Base-by-base conservation (phyloP, 2,888 invertebrate genomes). In the Rhingia rostrata region DNA sequence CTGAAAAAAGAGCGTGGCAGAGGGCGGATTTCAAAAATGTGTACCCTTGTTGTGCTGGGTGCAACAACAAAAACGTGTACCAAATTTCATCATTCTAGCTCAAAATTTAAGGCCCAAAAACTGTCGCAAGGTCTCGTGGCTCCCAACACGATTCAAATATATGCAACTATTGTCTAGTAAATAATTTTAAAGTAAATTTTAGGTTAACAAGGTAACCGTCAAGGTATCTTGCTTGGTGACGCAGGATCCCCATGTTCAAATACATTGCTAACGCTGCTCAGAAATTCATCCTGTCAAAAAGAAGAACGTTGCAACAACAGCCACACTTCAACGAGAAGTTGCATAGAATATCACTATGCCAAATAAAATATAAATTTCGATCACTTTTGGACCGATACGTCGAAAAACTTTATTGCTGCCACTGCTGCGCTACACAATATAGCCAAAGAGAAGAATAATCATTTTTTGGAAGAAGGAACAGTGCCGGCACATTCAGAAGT, bases 301-400 rank as follows among this genome's bases (percentile, higher is more conserved):
- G 63, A 63, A 63, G 9, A 63, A 49, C 9, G 4, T 9, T 10
- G n/a, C 9, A 64, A 41, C 6, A n/a, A n/a, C n/a, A n/a, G n/a
- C n/a, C n/a, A n/a, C n/a, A n/a, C n/a, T n/a, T n/a, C n/a, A n/a
- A n/a, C 39, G 37, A 37, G 51, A 22, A 51, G 51, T 9, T n/a
- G 4, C 45, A 77, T 51, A 53, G 67, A 77, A 77, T 54, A 54
- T 3, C 6, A 47, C 1, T 47, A 63, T 4, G 47, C 32, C 67
- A 75, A 53, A 53, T 43, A 53, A 75, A 75, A n/a, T 63, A 14
- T 2, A 63, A 63, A 43, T 63, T 63, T 49, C 32, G 47, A 3
- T 63, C 37, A 3, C 9, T 63, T 22, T 37, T 63, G 6, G 63
- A 63, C 0, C 35, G 63, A 39, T n/a, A 63, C 63, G 1, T n/a